Evolutionary conservation across 2,888 invertebrate species (phyloP).

Genomic region (Macrophya annulata): DNA sequence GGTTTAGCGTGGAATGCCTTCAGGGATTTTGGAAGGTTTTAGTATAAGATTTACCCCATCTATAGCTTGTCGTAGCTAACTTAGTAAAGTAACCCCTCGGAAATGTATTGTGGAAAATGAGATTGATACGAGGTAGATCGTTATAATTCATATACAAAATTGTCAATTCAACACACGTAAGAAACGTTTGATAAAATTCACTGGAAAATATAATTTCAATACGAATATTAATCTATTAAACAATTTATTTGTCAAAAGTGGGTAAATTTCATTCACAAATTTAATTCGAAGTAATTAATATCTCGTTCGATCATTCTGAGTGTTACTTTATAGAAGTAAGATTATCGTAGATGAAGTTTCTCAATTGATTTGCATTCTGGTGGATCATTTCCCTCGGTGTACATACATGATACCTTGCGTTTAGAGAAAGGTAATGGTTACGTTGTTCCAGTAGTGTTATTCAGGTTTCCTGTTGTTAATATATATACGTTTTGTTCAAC

Average conservation of each 20-base stretch:
- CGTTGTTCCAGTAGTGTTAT: background rate
- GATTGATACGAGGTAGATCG: conserved; percentile 1
- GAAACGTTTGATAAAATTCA: background rate
- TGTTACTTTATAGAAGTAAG: background rate
- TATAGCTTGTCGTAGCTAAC: background rate
- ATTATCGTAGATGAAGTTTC: background rate
- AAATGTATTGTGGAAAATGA: background rate
- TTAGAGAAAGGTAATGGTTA: background rate
- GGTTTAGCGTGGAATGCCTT: conserved; percentile 8
- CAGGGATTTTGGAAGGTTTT: conserved; percentile 35
- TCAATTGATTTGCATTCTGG: background rate
- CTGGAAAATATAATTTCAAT: too few relatives aligned
- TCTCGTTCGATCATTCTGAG: background rate
- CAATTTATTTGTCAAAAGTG: background rate
- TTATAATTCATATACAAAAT: background rate
- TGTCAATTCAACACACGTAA: background rate
- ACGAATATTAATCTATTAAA: background rate
- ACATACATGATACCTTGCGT: background rate
- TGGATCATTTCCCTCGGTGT: background rate
- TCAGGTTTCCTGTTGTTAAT: background rate
- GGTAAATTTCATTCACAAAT: background rate
- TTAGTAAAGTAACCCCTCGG: background rate
- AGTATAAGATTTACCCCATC: conserved; percentile 5
- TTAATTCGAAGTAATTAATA: background rate
- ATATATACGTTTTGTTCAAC: background rate